Conservation (phyloP, 2,113 vertebrate genomes). For the Paradoxurus hermaphroditus region DNA sequence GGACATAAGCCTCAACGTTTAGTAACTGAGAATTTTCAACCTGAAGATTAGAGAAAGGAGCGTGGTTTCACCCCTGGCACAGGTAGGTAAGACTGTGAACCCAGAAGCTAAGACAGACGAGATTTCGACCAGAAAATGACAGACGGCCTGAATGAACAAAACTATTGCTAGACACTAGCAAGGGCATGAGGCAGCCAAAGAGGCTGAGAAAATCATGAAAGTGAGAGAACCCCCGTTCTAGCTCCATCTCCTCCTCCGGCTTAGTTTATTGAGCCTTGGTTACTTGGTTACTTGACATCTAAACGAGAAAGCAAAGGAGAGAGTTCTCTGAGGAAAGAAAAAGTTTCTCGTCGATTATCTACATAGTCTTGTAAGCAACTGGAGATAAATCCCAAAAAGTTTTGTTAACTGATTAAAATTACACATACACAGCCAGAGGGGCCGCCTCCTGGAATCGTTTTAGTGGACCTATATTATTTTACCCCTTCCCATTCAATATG, state of each 20-base stretch:
- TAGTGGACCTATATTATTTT: neutral
- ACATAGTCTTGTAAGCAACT: neutral
- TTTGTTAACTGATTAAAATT: neutral
- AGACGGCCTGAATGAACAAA: neutral
- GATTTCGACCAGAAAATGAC: neutral
- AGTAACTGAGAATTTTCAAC: neutral
- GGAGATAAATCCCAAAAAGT: neutral
- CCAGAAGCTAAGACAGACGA: neutral
- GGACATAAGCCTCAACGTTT: neutral
- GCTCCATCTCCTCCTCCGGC: neutral
- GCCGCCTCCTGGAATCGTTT: neutral
- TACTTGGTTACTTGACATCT: neutral
- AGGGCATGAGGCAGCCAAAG: neutral
- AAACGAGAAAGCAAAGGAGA: neutral
- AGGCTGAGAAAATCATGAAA: neutral
- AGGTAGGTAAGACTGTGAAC: neutral
- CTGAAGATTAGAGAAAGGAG: neutral
- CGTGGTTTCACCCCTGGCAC: neutral
- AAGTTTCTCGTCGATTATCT: neutral
- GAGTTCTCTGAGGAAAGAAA: neutral
- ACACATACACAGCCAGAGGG: neutral
- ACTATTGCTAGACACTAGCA: neutral
- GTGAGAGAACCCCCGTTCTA: neutral
- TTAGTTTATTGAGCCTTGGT: neutral
- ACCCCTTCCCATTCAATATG: neutral